Percentiles rank a stretch among this genome's conserved stretches.
These are phyloP conservation scores for Seriola aureovittata DNA, from an alignment of 2,113 vertebrate species.

Conservation along the genomic window DNA sequence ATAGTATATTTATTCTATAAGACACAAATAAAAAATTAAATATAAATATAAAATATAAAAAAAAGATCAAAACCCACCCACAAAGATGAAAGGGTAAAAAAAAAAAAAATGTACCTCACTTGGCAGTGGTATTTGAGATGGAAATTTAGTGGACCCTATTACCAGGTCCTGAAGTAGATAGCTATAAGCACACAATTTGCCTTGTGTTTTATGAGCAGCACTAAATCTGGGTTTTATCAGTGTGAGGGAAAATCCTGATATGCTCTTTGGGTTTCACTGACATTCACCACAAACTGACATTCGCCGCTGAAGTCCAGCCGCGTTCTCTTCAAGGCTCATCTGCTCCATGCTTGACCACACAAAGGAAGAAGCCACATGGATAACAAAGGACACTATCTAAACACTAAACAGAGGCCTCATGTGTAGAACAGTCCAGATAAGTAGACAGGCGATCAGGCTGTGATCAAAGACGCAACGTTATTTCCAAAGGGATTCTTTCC, in stretches of 20 bases:
- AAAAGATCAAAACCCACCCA: conserved; percentile 44
- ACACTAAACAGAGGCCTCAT: conserved; percentile 65
- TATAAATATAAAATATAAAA: background rate
- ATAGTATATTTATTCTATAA: background rate
- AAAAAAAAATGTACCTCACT: conserved; percentile 27
- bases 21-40: background rate
- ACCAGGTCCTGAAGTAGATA: conserved; percentile 62
- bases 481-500: conserved; percentile 57
- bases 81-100: conserved; percentile 39
- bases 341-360: conserved; percentile 62
- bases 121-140: conserved; percentile 70
- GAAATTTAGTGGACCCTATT: conserved; percentile 73
- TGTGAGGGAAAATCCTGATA: conserved; percentile 58
- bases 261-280: conserved; percentile 62
- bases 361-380: conserved; percentile 58
- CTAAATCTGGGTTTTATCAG: conserved; percentile 81
- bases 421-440: conserved; percentile 68
- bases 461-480: conserved; percentile 69
- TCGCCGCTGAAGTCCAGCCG: conserved; percentile 31
- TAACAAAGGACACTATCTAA: conserved; percentile 57
- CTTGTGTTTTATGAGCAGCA: conserved; percentile 75
- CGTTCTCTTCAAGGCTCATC: conserved; percentile 60
- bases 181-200: conserved; percentile 75
- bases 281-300: conserved; percentile 9
- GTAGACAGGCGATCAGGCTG: conserved; percentile 65